These are phyloP conservation scores for Scaeva pyrastri DNA, from an alignment of 2,888 invertebrate species.

Conservation along the genomic window DNA sequence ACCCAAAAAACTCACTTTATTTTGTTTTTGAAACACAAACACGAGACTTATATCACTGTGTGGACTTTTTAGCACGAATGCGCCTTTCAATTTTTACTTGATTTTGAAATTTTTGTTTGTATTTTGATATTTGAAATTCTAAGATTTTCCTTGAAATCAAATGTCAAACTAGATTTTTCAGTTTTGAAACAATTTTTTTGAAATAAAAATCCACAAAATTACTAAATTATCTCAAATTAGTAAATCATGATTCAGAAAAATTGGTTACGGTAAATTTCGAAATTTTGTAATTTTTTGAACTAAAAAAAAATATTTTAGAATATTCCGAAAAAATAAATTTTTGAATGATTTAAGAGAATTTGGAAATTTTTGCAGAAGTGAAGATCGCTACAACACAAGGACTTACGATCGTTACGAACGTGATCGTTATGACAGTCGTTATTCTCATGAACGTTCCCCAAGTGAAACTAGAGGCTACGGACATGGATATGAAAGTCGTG, in stretches of 20 bases:
- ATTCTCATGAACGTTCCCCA: constrained; percentile 76
- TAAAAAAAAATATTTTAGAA: too few relatives aligned
- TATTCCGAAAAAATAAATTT: not conserved
- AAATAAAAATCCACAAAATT: constrained; percentile 32
- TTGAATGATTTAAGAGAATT: not conserved
- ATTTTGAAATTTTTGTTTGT: not conserved
- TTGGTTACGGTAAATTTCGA: too few relatives aligned
- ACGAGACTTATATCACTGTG: constrained; percentile 38
- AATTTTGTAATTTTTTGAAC: too few relatives aligned
- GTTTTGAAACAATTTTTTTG: constrained; percentile 22
- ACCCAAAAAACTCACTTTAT: not conserved
- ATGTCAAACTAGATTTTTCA: constrained; percentile 30
- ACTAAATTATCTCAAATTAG: not conserved
- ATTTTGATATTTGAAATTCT: not conserved
- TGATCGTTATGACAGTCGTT: constrained; percentile 77
- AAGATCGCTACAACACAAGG: constrained; percentile 79
- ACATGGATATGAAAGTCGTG: constrained; percentile 82
- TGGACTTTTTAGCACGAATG: not conserved
- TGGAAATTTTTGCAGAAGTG: constrained; percentile 76
- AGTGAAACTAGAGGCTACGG: constrained; percentile 80
- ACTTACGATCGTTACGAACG: constrained; percentile 79
- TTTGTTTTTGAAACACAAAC: constrained; percentile 40
- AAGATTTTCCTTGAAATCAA: not conserved
- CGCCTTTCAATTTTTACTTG: not conserved
- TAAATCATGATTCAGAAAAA: constrained; percentile 23